Conservation (phyloP, 64 coral and sea anemone genomes). For the Astreopora myriophthalma region DNA sequence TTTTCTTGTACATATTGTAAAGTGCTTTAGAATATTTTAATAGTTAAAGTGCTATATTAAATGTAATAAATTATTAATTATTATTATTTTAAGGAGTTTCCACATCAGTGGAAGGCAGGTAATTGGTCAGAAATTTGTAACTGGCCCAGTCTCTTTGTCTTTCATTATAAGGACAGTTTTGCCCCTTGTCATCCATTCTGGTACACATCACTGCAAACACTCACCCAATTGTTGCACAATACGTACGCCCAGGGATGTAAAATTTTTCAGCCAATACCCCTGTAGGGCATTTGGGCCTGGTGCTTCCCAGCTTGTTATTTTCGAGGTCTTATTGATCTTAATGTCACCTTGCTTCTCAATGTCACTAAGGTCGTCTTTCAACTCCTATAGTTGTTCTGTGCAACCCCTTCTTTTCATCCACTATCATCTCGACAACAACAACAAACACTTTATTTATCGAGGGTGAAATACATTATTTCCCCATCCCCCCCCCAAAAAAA, state of each 20-base stretch:
- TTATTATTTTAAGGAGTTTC: too few species aligned
- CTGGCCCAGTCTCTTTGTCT: not conserved
- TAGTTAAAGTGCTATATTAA: too few species aligned
- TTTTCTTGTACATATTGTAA: too few species aligned
- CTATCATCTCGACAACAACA: too few species aligned
- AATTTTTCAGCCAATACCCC: too few species aligned
- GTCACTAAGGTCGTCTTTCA: not conserved
- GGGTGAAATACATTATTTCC: too few species aligned
- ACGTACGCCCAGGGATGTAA: too few species aligned
- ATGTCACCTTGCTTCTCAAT: not conserved
- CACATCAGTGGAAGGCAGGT: not conserved
- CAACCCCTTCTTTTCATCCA: not conserved
- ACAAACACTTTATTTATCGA: too few species aligned
- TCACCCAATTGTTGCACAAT: not conserved
- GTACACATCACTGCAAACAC: not conserved
- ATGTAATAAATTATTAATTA: too few species aligned
- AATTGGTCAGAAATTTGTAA: not conserved
- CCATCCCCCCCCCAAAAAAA: too few species aligned
- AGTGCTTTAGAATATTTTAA: too few species aligned
- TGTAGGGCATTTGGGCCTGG: not conserved
- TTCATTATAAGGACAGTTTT: not conserved
- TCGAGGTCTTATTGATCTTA: not conserved
- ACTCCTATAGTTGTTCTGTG: not conserved
- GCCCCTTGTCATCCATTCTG: conserved; percentile 4
- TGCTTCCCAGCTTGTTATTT: not conserved